phyloP scores from a whole-genome alignment of 2,888 invertebrate genomes.

The Pollenia griseotomentosa region DNA sequence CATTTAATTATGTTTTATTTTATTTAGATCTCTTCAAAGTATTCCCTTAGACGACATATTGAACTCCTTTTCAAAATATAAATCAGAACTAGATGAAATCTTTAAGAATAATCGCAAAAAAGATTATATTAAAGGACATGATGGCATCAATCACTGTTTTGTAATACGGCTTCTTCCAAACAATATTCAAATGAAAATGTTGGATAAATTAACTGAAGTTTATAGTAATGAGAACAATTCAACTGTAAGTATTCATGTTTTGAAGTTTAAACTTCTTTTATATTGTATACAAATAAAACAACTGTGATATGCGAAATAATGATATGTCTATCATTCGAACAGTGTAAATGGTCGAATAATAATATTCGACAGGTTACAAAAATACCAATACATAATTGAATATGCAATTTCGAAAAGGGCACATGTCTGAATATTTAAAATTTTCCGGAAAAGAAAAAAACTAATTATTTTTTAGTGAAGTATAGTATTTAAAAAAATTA shows the following conservation, averaged over 20 bases:
- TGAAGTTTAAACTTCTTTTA: neutral
- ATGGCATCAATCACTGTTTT: slow-evolving; percentile 71
- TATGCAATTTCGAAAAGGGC: too few relatives aligned
- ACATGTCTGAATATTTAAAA: too few relatives aligned
- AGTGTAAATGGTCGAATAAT: too few relatives aligned
- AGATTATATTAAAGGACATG: slow-evolving; percentile 69
- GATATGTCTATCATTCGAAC: too few relatives aligned
- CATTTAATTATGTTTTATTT: slow-evolving; percentile 9
- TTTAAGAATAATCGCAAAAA: slow-evolving; percentile 60
- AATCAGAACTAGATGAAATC: slow-evolving; percentile 69
- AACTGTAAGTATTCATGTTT: slow-evolving; percentile 48
- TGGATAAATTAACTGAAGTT: slow-evolving; percentile 67
- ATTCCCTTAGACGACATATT: slow-evolving; percentile 59
- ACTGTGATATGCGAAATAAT: too few relatives aligned
- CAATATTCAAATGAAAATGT: slow-evolving; percentile 67
- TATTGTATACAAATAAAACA: too few relatives aligned
- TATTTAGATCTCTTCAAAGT: slow-evolving; percentile 64
- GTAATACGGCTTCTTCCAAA: slow-evolving; percentile 68
- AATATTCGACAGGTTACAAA: too few relatives aligned
- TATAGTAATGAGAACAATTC: slow-evolving; percentile 56
- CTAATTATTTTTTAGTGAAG: too few relatives aligned
- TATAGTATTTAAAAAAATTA: too few relatives aligned
- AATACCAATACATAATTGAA: too few relatives aligned
- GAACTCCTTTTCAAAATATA: slow-evolving; percentile 62
- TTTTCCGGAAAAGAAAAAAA: too few relatives aligned